Conservation (phyloP, 2,888 invertebrate genomes). For the Orthonevra nobilis region DNA sequence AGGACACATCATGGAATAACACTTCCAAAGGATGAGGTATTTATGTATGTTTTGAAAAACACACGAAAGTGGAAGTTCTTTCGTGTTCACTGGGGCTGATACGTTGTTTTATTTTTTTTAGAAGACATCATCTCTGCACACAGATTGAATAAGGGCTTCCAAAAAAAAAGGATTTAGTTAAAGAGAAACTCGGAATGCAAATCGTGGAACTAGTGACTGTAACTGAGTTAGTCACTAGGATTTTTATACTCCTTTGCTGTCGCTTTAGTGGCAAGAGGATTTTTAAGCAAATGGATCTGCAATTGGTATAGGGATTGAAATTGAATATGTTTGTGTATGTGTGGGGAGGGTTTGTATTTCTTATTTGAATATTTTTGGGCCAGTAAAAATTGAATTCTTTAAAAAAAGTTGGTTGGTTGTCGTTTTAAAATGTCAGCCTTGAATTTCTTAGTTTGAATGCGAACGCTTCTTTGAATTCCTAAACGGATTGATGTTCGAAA, state of each 20-base stretch:
- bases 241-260: slow-evolving; percentile 6
- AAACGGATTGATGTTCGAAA: too few relatives aligned
- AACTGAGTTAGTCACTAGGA: slow-evolving; percentile 44
- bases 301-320: too few relatives aligned
- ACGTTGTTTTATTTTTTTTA: too few relatives aligned
- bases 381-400: too few relatives aligned
- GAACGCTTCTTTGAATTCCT: too few relatives aligned
- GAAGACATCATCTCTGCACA: neutral
- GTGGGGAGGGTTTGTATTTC: too few relatives aligned
- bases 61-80: slow-evolving; percentile 24
- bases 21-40: slow-evolving; percentile 47
- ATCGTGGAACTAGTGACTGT: slow-evolving; percentile 19
- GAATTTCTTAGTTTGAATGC: too few relatives aligned
- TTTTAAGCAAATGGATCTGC: too few relatives aligned
- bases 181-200: slow-evolving; percentile 65
- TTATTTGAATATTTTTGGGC: too few relatives aligned
- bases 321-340: too few relatives aligned
- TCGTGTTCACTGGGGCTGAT: slow-evolving; percentile 3
- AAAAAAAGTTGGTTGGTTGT: too few relatives aligned
- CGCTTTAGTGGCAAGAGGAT: slow-evolving; percentile 10
- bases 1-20: slow-evolving; percentile 66
- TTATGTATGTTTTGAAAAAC: slow-evolving; percentile 40
- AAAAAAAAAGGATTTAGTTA: slow-evolving; percentile 68
- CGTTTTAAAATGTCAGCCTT: too few relatives aligned
- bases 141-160: slow-evolving; percentile 65